Conservation (phyloP, 2,113 vertebrate genomes). For the Apus apus region DNA sequence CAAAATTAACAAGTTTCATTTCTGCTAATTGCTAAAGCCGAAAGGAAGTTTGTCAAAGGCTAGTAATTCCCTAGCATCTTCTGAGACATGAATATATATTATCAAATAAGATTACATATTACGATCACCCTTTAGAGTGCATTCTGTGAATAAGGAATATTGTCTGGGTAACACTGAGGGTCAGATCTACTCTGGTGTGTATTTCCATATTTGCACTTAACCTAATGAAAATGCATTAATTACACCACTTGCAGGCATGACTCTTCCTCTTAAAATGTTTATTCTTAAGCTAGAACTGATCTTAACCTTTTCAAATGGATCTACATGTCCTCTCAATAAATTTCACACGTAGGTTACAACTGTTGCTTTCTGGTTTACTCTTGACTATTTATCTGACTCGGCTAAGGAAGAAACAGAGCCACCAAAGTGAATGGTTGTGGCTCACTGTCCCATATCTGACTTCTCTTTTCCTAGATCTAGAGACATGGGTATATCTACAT, state of each 20-base stretch:
- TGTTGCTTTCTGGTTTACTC: background rate
- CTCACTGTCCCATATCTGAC: background rate
- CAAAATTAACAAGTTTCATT: background rate
- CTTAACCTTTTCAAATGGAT: background rate
- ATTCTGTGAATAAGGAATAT: constrained; percentile 18
- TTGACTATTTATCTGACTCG: background rate
- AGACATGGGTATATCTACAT: background rate
- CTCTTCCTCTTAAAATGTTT: background rate
- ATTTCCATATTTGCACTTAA: background rate
- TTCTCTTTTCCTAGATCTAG: background rate
- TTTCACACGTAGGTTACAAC: background rate
- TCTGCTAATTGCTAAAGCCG: constrained; percentile 13
- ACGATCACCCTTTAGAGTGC: background rate
- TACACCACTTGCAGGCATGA: background rate
- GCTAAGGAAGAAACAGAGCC: background rate
- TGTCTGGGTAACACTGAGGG: background rate
- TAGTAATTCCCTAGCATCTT: constrained; percentile 3
- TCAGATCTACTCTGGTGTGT: background rate
- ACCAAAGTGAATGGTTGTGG: background rate
- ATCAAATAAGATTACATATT: background rate
- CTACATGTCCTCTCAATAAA: background rate
- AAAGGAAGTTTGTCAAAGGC: background rate
- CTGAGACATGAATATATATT: background rate
- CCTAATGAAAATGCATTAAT: background rate
- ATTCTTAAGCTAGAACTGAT: background rate